A percentile compares a stretch with the other conserved stretches of the same genome.
Evolutionary conservation across 2,797 vertebrate species (phyloP).

Genomic region (Paguma larvata): DNA sequence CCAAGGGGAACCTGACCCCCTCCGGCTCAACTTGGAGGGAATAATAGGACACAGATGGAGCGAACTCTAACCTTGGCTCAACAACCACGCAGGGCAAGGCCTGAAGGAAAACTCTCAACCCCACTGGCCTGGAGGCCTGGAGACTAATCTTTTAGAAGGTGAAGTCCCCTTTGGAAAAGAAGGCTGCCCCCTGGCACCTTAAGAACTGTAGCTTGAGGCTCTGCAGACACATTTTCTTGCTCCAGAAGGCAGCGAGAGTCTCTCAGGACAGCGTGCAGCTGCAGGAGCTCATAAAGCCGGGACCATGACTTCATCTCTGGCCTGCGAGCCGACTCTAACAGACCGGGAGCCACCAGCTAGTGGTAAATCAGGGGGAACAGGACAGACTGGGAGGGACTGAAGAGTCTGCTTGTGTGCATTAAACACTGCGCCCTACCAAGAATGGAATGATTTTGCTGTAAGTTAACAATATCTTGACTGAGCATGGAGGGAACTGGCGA

Average conservation of each 20-base stretch:
- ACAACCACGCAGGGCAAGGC: rapidly evolving
- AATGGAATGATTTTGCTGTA: neutral
- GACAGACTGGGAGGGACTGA: neutral
- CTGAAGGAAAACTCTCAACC: neutral
- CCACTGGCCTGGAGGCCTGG: neutral
- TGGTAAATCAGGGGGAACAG: neutral
- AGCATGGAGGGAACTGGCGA: neutral
- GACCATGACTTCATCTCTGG: constrained; percentile 72
- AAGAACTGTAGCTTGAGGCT: neutral
- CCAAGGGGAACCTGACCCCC: neutral
- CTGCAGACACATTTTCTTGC: neutral
- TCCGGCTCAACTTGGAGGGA: neutral
- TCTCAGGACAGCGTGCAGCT: constrained; percentile 59
- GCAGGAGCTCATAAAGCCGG: constrained; percentile 39
- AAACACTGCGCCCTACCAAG: neutral
- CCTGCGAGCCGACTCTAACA: neutral
- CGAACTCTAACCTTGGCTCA: neutral
- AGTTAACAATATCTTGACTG: neutral
- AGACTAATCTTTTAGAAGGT: neutral
- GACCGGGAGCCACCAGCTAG: constrained; percentile 16
- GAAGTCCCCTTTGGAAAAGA: neutral
- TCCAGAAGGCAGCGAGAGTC: constrained; percentile 21
- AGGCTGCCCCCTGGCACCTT: neutral
- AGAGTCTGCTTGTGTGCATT: neutral
- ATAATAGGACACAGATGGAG: neutral